Evolutionary conservation across 2,113 vertebrate genomes (phyloP).

Genomic region (Clarias batrachus): DNA sequence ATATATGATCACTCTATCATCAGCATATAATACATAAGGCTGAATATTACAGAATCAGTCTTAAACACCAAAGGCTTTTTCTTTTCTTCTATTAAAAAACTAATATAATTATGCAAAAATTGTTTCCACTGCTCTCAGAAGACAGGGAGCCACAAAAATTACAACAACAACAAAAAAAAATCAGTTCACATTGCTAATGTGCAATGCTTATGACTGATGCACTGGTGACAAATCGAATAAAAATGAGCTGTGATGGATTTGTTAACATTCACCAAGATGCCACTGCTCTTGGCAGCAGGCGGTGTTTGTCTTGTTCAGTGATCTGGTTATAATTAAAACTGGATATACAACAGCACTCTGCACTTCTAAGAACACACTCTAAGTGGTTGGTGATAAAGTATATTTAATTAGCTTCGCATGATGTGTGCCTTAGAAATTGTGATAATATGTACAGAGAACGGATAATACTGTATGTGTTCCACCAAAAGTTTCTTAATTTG

Average conservation of each 20-base stretch:
- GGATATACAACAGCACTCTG: conserved; percentile 25
- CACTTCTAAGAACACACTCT: conserved; percentile 32
- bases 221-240: not conserved
- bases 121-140: not conserved
- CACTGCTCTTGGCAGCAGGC: not conserved
- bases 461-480: not conserved
- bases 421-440: conserved; percentile 16
- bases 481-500: not conserved
- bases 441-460: not conserved
- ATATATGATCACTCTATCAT: not conserved
- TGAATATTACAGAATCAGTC: not conserved
- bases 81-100: not conserved
- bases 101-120: not conserved
- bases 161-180: not conserved
- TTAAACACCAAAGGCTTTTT: not conserved
- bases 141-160: not conserved
- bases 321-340: conserved; percentile 27
- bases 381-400: conserved; percentile 40
- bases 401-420: conserved; percentile 33
- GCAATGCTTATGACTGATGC: not conserved
- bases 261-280: conserved; percentile 17
- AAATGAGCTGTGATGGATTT: conserved; percentile 11
- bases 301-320: conserved; percentile 19
- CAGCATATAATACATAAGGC: not conserved
- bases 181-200: not conserved